Evolutionary conservation across 2,797 vertebrate genomes (phyloP).

Genomic region (Eupleurogrammus muticus): DNA sequence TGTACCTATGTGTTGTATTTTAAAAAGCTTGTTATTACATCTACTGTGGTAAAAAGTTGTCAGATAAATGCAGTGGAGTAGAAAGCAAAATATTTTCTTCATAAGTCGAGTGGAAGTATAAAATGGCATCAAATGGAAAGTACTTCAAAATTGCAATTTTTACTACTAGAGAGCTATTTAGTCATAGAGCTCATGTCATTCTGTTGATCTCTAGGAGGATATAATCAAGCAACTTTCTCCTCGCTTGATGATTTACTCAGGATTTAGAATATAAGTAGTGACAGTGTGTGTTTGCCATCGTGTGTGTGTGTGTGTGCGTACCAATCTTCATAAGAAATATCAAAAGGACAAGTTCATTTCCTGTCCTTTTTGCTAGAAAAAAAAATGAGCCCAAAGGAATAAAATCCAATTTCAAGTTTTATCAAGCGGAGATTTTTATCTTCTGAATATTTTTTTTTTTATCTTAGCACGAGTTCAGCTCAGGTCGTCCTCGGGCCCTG

Average conservation of each 20-base stretch:
- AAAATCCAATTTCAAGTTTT: slow-evolving; percentile 51
- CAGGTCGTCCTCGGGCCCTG: slow-evolving; percentile 5
- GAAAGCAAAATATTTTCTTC: too few relatives aligned
- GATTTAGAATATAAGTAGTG: too few relatives aligned
- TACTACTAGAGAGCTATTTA: too few relatives aligned
- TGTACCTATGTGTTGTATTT: too few relatives aligned
- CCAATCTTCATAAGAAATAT: slow-evolving; percentile 20
- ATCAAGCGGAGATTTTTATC: slow-evolving; percentile 19
- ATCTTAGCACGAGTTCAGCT: neutral
- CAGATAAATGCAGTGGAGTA: too few relatives aligned
- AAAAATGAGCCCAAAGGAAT: slow-evolving; percentile 67
- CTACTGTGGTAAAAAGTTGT: too few relatives aligned
- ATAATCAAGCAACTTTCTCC: neutral
- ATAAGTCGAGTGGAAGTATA: too few relatives aligned
- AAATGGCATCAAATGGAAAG: too few relatives aligned
- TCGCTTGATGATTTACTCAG: neutral
- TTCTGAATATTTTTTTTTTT: slow-evolving; percentile 24
- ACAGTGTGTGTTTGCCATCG: neutral
- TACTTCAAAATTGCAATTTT: too few relatives aligned
- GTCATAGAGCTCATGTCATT: too few relatives aligned
- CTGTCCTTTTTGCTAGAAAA: slow-evolving; percentile 46
- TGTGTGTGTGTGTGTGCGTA: neutral
- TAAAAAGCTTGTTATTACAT: too few relatives aligned
- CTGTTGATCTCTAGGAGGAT: neutral
- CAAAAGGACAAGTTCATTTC: slow-evolving; percentile 62